Conservation (phyloP, 2,797 vertebrate genomes). For the Melanogrammus aeglefinus region DNA sequence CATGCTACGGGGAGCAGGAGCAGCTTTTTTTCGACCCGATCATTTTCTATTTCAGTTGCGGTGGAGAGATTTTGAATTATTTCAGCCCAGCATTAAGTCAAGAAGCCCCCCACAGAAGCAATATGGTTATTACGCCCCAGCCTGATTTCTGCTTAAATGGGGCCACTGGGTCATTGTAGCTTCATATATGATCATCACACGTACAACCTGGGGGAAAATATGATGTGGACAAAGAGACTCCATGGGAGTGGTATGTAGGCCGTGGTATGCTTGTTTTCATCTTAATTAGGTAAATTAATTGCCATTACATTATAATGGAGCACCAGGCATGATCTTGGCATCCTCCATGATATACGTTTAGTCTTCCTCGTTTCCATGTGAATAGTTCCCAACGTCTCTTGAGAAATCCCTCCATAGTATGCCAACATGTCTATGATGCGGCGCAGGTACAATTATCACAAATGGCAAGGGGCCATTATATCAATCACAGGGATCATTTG, state of each 20-base stretch:
- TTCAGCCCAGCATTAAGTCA: background rate
- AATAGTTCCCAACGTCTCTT: background rate
- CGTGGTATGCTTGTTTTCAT: background rate
- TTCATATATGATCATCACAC: background rate
- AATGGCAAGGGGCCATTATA: background rate
- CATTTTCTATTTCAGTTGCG: conserved; percentile 7
- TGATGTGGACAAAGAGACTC: background rate
- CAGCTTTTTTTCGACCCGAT: background rate
- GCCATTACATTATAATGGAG: background rate
- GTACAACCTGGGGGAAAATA: background rate
- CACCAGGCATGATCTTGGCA: background rate
- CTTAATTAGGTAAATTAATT: background rate
- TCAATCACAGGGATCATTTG: conserved; percentile 2
- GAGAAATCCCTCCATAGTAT: background rate
- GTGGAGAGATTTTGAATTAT: background rate
- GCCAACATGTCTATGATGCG: background rate
- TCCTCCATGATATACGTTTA: background rate
- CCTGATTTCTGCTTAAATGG: conserved; percentile 5
- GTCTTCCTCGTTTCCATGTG: background rate
- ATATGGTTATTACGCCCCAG: background rate
- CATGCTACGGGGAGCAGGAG: background rate
- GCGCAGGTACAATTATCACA: background rate
- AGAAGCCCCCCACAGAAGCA: background rate
- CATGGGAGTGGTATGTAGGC: background rate
- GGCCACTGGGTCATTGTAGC: background rate